Percentiles rank a stretch among this genome's conserved stretches.
Evolutionary conservation across 2,888 invertebrate genomes (phyloP).

Genomic region (Drosophila gaucha): DNA sequence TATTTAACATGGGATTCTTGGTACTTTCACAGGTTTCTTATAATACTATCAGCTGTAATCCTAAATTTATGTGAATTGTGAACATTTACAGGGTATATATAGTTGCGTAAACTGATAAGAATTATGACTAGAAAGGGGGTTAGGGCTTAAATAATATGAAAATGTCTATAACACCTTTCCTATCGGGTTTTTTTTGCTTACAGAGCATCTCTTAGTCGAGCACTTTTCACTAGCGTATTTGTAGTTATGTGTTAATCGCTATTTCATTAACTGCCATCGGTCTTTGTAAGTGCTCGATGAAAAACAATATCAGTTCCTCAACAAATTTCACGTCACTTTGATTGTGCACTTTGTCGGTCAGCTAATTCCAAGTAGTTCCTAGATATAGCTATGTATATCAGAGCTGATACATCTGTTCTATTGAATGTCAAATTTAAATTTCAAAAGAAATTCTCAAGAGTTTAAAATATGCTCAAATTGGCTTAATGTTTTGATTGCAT

Average conservation of each 20-base stretch:
- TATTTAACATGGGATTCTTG: background rate
- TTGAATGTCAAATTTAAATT: too few relatives aligned
- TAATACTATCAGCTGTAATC: too few relatives aligned
- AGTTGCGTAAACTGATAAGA: too few relatives aligned
- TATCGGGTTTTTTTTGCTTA: too few relatives aligned
- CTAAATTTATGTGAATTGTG: too few relatives aligned
- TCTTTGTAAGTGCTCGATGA: background rate
- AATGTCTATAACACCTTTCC: too few relatives aligned
- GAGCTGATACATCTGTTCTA: too few relatives aligned
- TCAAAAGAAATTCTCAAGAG: background rate
- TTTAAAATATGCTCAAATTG: background rate
- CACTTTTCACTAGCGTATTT: background rate
- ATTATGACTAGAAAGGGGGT: too few relatives aligned
- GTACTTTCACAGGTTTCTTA: too few relatives aligned
- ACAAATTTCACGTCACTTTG: background rate
- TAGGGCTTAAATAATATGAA: too few relatives aligned
- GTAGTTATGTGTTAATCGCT: background rate
- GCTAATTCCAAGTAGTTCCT: background rate
- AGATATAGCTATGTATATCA: too few relatives aligned
- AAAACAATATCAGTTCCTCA: background rate
- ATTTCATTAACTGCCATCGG: background rate
- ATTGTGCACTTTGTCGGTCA: background rate
- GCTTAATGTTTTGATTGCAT: background rate
- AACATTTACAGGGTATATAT: too few relatives aligned
- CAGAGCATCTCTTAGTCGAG: background rate